Base-by-base conservation (phyloP, 1,140 invertebrate genomes). In the Dendrolimus punctatus region DNA sequence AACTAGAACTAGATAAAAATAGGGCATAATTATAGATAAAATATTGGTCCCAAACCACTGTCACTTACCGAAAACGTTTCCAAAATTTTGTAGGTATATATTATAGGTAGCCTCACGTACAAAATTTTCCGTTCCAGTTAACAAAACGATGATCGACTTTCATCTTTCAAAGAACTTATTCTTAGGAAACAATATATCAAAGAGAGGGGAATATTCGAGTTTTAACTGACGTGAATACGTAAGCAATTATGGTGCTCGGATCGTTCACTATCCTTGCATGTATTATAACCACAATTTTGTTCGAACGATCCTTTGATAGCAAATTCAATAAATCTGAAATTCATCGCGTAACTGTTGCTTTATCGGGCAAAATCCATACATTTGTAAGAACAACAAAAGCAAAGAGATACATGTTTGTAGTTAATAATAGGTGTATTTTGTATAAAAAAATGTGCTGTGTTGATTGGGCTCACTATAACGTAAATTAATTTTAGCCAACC, bases 281-380 rank as follows among this genome's bases (percentile, higher is more conserved):
- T 60, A 58, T 61, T 59, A 57, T 49, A 49, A 57, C 55, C 46
- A 59, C 57, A 63, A 71, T 67, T 68, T 61, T 56, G 49, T 58
- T 64, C 59, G 62, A 62, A 72, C 60, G 68, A 70, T 70, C 52
- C 55, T 64, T 23, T 23, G 23, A 23, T 23, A 23, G 23, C 64
- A 60, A 60, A 67, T 62, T 59, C 55, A 59, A 67, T 58, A 64
- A 60, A 68, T 61, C 65, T 49, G 54, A 64, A 63, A 60, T 47
- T 50, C 64, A 62, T 66, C 59, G 58, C 62, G 45, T 40, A 40
- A 9, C 38, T n/a, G 54, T 60, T 58, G 57, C 60, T 57, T 60
- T 3, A 23, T 23, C 23, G 23, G 23, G 23, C 23, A 23, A 23
- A 23, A 23, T 23, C 23, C 23, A 23, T 23, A 23, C 23, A 23